Conservation (phyloP, 2,113 vertebrate species). For the Myotis lucifugus region DNA sequence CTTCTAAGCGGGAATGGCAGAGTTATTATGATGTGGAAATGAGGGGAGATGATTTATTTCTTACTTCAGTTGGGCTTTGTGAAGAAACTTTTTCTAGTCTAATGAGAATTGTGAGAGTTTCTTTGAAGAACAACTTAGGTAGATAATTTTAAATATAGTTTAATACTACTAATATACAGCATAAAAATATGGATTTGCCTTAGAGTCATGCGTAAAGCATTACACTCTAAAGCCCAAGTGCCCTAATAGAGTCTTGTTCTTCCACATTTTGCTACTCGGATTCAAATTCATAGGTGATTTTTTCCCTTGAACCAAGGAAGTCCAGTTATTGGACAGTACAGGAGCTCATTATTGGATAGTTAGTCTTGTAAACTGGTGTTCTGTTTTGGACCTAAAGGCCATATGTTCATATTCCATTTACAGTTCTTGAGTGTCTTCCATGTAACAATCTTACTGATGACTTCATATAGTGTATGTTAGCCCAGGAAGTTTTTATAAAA, state of each 20-base stretch:
- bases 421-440: neutral
- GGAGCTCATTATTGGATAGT: neutral
- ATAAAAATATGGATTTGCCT: neutral
- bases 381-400: neutral
- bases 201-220: neutral
- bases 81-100: constrained; percentile 6
- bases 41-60: constrained; percentile 51
- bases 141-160: constrained; percentile 61
- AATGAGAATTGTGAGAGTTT: neutral
- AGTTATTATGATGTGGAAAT: constrained; percentile 49
- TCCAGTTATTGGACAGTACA: neutral
- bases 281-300: neutral
- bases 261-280: neutral
- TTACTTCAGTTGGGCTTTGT: constrained; percentile 14
- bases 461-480: neutral
- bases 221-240: neutral
- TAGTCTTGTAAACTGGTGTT: neutral
- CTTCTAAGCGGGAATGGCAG: constrained; percentile 46
- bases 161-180: neutral
- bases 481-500: neutral
- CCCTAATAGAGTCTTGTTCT: neutral
- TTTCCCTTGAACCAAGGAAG: neutral
- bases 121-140: neutral
- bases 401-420: neutral
- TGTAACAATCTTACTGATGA: neutral